Evolutionary conservation across 2,113 vertebrate species (phyloP), one percentile per base, ranked within the genome.

Genomic region (Eudyptes chrysolophus): DNA sequence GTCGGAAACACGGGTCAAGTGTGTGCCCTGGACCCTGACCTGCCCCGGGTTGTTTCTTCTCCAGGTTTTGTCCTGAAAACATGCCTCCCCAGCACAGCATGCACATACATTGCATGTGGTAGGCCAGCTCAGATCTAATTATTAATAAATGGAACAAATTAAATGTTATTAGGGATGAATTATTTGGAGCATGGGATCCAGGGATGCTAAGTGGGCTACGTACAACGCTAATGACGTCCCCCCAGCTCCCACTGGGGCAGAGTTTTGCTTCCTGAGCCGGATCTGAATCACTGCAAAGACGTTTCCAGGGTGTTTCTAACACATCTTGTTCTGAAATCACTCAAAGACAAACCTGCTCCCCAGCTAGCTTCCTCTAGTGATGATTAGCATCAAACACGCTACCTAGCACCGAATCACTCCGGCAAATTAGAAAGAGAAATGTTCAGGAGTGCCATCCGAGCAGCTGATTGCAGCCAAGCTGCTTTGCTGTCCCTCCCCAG

Each of bases 221-320:
- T 10, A 32, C 1, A 4, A 25, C 0, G 0, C 17, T 16, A 44
- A 7, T 0, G 0, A 8, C 49, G 46, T 27, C 7, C 21, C n/a
- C 4, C 6, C 65, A 26, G 54, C 62, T 93, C 65, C 77, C 21
- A 4, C 46, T 4, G 25, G 36, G 34, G 29, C 34, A 40, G 30
- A 68, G 46, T 30, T 94, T 40, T 70, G 30, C 81, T 75, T 81
- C 54, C 62, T 4, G 19, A 70, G 51, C 77, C 25, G 6, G 10
- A 13, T 52, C 65, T 84, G 81, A 68, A 93, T 66, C 64, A 24
- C 90, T 16, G 34, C 42, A 20, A 48, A 94, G 81, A 66, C 3
- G 3, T 40, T 87, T 57, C 77, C 77, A 89, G 83, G 65, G n/a
- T 72, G 22, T 58, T 89, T 30, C 65, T 29, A 27, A 24, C 29